Percentiles rank a stretch among this genome's conserved stretches.
These are phyloP conservation scores for Choloepus didactylus DNA, from an alignment of 2,797 vertebrate genomes.

Conservation along the genomic window DNA sequence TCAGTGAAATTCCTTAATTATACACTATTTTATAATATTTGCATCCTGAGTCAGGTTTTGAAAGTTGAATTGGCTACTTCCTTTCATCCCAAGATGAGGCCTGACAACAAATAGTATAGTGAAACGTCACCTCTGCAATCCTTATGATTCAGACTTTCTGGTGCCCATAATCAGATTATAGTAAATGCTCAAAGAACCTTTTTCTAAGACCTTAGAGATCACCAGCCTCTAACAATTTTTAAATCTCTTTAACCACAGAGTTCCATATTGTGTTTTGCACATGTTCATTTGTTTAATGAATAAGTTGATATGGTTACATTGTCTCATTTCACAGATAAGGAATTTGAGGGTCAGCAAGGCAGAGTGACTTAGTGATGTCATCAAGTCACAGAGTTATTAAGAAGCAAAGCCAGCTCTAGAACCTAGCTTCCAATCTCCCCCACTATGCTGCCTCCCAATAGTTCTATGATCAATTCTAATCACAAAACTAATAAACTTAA, in stretches of 20 bases:
- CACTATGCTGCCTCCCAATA: no score
- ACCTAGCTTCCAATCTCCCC: no score
- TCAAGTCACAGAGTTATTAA: not conserved
- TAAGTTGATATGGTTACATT: not conserved
- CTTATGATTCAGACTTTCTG: not conserved
- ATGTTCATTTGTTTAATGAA: not conserved
- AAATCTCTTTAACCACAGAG: not conserved
- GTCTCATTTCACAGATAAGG: not conserved
- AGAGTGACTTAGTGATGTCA: not conserved
- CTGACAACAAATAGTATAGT: not conserved
- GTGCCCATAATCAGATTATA: not conserved
- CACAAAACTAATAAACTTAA: not conserved
- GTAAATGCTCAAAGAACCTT: not conserved
- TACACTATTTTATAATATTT: not conserved
- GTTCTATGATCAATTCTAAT: not conserved
- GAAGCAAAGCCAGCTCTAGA: not conserved
- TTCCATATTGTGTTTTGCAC: not conserved
- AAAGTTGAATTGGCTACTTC: not conserved
- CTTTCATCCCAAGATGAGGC: not conserved
- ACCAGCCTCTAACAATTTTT: not conserved
- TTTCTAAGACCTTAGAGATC: not conserved
- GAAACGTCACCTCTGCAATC: not conserved
- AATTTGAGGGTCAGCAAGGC: not conserved
- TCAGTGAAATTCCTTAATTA: not conserved
- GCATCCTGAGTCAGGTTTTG: not conserved